phyloP scores from a whole-genome alignment of 2,113 vertebrate species.

The Bos indicus region DNA sequence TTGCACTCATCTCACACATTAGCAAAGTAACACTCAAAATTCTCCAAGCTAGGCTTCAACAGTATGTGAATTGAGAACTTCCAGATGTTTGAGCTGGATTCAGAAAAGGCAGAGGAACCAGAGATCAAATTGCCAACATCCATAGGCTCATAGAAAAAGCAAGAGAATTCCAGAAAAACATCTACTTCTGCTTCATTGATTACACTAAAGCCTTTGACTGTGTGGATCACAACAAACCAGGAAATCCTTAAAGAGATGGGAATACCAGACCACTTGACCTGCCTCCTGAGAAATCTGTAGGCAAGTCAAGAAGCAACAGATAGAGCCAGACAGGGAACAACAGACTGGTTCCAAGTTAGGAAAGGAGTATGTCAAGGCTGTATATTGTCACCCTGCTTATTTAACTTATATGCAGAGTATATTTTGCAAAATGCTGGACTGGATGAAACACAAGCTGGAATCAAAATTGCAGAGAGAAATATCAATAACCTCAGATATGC shows the following conservation, averaged over 20 bases:
- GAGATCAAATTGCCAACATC: background rate
- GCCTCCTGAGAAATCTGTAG: background rate
- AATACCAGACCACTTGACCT: background rate
- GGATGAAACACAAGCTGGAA: background rate
- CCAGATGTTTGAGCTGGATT: background rate
- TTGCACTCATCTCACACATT: background rate
- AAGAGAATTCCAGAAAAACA: background rate
- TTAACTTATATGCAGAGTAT: background rate
- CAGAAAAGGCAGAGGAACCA: background rate
- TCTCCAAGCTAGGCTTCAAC: background rate
- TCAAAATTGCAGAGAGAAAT: background rate
- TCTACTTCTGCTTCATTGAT: background rate
- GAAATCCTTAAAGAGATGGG: background rate
- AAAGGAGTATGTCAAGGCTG: background rate
- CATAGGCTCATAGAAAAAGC: background rate
- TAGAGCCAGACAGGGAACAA: background rate
- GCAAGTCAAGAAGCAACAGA: background rate
- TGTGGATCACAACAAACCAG: background rate
- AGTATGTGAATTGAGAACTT: background rate
- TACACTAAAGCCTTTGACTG: background rate
- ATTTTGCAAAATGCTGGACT: background rate
- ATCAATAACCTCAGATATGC: background rate
- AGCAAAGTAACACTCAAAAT: background rate
- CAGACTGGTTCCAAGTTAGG: background rate
- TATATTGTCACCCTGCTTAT: background rate